These are phyloP conservation scores for Neopelma chrysocephalum DNA, from an alignment of 2,797 vertebrate species.

Conservation along the genomic window DNA sequence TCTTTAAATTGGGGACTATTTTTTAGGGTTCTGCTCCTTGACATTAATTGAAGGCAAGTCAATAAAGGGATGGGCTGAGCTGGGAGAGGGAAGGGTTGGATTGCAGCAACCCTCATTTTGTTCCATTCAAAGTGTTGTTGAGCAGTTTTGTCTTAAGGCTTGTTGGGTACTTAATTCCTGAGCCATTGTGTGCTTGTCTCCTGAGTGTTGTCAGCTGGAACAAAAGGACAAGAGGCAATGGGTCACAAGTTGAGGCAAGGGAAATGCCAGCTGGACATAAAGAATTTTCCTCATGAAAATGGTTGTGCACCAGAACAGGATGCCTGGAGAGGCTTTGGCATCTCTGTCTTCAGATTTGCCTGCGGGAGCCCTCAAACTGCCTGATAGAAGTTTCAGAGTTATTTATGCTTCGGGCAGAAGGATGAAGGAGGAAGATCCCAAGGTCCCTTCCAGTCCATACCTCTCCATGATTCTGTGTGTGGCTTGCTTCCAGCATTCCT, in stretches of 20 bases:
- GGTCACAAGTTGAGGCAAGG: background rate
- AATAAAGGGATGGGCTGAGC: background rate
- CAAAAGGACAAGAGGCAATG: background rate
- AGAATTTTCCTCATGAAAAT: background rate
- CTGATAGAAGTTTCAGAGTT: background rate
- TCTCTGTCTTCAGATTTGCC: background rate
- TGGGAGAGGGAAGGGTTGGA: background rate
- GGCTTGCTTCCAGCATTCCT: conserved; percentile 10
- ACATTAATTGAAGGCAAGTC: background rate
- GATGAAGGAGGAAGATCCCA: background rate
- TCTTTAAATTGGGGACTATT: background rate
- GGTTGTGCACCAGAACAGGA: background rate
- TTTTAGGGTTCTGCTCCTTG: background rate
- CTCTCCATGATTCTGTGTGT: background rate
- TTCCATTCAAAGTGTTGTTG: background rate
- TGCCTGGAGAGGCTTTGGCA: background rate
- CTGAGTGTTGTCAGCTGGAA: background rate
- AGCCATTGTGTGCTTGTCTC: background rate
- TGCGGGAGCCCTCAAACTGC: background rate
- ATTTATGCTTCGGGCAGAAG: background rate
- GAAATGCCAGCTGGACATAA: background rate
- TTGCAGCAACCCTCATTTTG: background rate
- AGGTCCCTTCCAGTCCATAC: background rate
- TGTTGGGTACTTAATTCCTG: background rate
- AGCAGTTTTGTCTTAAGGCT: background rate